Evolutionary conservation across 1,140 invertebrate species (phyloP).

Genomic region (Sitophilus oryzae): DNA sequence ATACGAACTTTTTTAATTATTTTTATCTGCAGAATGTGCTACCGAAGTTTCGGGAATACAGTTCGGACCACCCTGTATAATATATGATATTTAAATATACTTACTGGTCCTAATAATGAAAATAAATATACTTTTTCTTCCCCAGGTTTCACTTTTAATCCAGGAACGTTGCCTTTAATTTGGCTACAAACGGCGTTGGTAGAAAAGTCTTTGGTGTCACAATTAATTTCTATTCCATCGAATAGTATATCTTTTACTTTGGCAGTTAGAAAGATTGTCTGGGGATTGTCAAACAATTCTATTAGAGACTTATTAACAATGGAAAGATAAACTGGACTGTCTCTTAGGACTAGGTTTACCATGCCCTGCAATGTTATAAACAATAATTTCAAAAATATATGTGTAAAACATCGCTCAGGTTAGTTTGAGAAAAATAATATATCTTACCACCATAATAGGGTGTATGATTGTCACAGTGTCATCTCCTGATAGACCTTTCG

Average conservation of each 20-base stretch:
- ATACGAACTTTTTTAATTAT: too few relatives aligned
- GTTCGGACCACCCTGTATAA: too few relatives aligned
- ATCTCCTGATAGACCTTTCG: slow-evolving; percentile 60
- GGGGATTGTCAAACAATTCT: slow-evolving; percentile 58
- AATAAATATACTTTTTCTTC: slow-evolving; percentile 59
- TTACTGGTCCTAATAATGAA: slow-evolving; percentile 62
- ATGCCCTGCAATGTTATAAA: slow-evolving; percentile 42
- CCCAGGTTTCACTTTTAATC: slow-evolving; percentile 43
- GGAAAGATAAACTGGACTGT: slow-evolving; percentile 55
- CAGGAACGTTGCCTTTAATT: slow-evolving; percentile 55
- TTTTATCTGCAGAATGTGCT: too few relatives aligned
- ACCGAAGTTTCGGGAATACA: too few relatives aligned
- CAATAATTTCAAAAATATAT: background rate
- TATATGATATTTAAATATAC: too few relatives aligned
- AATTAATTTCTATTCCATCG: slow-evolving; percentile 62
- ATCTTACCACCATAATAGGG: slow-evolving; percentile 53
- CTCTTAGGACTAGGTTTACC: slow-evolving; percentile 43
- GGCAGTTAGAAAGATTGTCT: slow-evolving; percentile 53
- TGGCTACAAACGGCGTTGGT: slow-evolving; percentile 61
- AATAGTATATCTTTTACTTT: slow-evolving; percentile 65
- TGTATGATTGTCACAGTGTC: slow-evolving; percentile 61
- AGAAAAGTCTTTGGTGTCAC: slow-evolving; percentile 61
- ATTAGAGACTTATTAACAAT: slow-evolving; percentile 51
- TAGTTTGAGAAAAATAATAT: background rate
- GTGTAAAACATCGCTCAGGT: background rate